A percentile compares a stretch with the other conserved stretches of the same genome.
These are phyloP conservation scores for Mirounga angustirostris DNA, from an alignment of 2,113 vertebrate genomes.

Conservation along the genomic window DNA sequence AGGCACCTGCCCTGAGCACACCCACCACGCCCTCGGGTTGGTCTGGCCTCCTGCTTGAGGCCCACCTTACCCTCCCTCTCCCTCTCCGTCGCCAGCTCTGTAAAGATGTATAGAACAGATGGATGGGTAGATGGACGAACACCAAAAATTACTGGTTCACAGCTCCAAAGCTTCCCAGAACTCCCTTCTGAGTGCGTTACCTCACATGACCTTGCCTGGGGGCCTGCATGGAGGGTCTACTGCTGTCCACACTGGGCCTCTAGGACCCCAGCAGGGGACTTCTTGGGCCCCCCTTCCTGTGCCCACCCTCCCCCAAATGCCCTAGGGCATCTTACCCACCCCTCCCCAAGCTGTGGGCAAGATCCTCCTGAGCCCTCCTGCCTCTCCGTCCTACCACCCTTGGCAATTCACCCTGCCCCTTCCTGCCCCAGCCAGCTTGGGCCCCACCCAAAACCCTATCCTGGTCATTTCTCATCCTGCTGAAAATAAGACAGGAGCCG, in stretches of 20 bases:
- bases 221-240: neutral
- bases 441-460: neutral
- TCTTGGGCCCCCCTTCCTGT: neutral
- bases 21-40: neutral
- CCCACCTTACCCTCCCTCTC: neutral
- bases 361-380: neutral
- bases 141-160: conserved; percentile 14
- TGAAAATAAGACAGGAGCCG: neutral
- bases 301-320: neutral
- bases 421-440: neutral
- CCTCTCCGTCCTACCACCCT: neutral
- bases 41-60: neutral
- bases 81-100: neutral
- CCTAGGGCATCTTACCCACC: neutral
- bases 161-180: neutral
- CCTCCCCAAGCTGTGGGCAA: neutral
- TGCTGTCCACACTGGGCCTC: neutral
- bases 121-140: conserved; percentile 59
- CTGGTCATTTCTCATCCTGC: neutral
- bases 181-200: neutral
- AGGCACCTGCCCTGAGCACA: neutral
- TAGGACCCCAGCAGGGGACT: neutral
- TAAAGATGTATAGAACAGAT: conserved; percentile 33
- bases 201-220: neutral
- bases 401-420: neutral